phyloP scores from a whole-genome alignment of 2,113 vertebrate genomes.

The Pterocles orientalis region DNA sequence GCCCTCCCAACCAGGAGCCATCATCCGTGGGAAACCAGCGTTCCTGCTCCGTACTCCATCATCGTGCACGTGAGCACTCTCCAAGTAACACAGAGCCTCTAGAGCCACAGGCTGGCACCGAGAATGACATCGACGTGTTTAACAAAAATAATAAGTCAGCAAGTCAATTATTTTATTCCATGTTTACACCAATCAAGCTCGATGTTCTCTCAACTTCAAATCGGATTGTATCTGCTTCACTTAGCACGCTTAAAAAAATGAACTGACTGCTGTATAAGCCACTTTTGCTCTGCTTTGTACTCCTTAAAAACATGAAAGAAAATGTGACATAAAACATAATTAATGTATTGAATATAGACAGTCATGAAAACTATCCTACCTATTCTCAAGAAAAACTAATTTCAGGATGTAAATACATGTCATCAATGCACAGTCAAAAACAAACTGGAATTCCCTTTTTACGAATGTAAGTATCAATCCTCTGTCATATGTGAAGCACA shows the following conservation, averaged over 20 bases:
- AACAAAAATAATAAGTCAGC: background rate
- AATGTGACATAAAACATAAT: background rate
- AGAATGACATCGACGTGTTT: background rate
- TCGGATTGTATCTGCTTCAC: background rate
- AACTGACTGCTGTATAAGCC: background rate
- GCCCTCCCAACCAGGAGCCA: background rate
- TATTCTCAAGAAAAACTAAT: background rate
- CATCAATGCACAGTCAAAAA: background rate
- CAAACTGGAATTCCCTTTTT: background rate
- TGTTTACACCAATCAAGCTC: background rate
- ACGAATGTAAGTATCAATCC: background rate
- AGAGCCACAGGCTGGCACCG: background rate
- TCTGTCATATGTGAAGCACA: background rate
- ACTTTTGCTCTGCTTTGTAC: background rate
- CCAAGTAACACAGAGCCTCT: background rate
- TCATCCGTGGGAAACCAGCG: background rate
- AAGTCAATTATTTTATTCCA: background rate
- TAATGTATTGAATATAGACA: background rate
- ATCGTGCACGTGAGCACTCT: rapidly evolving
- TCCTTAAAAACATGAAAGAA: background rate
- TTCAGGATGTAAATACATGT: background rate
- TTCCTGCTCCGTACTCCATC: no score
- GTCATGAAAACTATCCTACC: background rate
- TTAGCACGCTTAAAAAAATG: background rate
- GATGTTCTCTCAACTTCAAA: background rate